Conservation (phyloP, 2,797 vertebrate genomes). For the Anguilla megastoma region DNA sequence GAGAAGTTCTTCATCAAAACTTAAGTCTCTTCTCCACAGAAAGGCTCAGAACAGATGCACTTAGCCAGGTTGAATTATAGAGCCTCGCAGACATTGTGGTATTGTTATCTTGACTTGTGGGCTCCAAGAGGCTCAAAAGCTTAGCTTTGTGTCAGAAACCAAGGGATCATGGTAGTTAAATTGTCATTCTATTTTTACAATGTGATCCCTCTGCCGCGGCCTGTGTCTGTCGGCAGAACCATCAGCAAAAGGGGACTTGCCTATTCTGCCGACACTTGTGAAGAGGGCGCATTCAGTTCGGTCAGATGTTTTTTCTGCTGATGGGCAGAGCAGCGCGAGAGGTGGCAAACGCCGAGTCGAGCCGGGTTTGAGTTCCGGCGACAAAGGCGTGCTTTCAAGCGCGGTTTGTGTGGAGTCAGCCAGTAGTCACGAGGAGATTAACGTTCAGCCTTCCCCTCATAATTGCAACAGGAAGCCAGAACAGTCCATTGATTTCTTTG, state of each 20-base stretch:
- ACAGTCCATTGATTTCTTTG: slow-evolving; percentile 50
- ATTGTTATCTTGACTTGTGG: slow-evolving; percentile 20
- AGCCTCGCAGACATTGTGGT: slow-evolving; percentile 2
- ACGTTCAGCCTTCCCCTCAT: slow-evolving; percentile 58
- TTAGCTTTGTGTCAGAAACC: slow-evolving; percentile 22
- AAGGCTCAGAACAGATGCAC: slow-evolving; percentile 10
- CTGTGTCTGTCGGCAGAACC: not conserved
- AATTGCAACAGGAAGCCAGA: slow-evolving; percentile 77
- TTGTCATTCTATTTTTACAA: slow-evolving; percentile 18
- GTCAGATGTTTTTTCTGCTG: slow-evolving; percentile 67
- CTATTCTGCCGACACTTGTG: not conserved
- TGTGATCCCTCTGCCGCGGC: not conserved
- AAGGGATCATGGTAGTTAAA: slow-evolving; percentile 23
- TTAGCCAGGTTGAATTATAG: slow-evolving; percentile 16
- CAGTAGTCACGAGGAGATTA: slow-evolving; percentile 73
- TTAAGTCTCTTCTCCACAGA: not conserved
- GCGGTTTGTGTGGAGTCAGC: slow-evolving; percentile 72
- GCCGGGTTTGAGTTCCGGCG: slow-evolving; percentile 71
- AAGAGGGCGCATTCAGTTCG: slow-evolving; percentile 35
- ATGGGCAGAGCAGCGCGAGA: slow-evolving; percentile 51
- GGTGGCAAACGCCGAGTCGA: slow-evolving; percentile 59
- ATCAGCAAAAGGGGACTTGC: not conserved
- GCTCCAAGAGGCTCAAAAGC: slow-evolving; percentile 19
- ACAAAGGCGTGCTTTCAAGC: slow-evolving; percentile 73
- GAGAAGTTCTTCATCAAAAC: slow-evolving; percentile 1